Conservation (phyloP, 2,888 invertebrate species). For the Protodeltote pygarga region DNA sequence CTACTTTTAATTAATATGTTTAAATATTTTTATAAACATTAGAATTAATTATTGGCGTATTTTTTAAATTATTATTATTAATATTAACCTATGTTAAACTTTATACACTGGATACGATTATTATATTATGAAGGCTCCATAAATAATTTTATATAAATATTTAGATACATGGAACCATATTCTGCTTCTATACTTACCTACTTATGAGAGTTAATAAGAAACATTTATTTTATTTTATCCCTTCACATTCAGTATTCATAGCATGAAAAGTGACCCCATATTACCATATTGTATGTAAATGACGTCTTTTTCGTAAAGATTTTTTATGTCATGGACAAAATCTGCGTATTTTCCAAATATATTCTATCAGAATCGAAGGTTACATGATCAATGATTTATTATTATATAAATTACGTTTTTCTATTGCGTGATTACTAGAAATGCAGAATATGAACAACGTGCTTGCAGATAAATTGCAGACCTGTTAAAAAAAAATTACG, state of each 20-base stretch:
- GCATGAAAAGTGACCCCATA: not conserved
- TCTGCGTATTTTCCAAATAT: slow-evolving; percentile 17
- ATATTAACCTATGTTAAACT: too few species aligned
- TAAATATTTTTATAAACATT: not conserved
- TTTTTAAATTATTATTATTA: not conserved
- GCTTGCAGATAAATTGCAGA: too few species aligned
- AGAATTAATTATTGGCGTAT: not conserved
- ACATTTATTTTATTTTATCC: too few species aligned
- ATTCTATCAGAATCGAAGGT: slow-evolving; percentile 28
- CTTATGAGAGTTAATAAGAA: too few species aligned
- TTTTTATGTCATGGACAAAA: slow-evolving; percentile 15
- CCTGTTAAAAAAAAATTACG: too few species aligned
- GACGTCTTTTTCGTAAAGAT: slow-evolving; percentile 3
- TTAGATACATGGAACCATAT: too few species aligned
- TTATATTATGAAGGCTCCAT: too few species aligned
- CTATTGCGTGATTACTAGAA: slow-evolving; percentile 1
- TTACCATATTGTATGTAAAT: slow-evolving; percentile 6
- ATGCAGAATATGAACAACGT: too few species aligned
- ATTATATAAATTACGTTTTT: slow-evolving; percentile 5
- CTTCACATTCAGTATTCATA: too few species aligned
- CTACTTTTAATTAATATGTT: not conserved
- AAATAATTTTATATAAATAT: too few species aligned
- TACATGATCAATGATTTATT: slow-evolving; percentile 11
- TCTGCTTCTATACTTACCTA: too few species aligned
- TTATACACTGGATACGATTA: too few species aligned